A percentile compares a stretch with the other conserved stretches of the same genome.
These are phyloP conservation scores for Pristionchus arcanus DNA, from an alignment of 2,888 invertebrate genomes.

Conservation along the genomic window DNA sequence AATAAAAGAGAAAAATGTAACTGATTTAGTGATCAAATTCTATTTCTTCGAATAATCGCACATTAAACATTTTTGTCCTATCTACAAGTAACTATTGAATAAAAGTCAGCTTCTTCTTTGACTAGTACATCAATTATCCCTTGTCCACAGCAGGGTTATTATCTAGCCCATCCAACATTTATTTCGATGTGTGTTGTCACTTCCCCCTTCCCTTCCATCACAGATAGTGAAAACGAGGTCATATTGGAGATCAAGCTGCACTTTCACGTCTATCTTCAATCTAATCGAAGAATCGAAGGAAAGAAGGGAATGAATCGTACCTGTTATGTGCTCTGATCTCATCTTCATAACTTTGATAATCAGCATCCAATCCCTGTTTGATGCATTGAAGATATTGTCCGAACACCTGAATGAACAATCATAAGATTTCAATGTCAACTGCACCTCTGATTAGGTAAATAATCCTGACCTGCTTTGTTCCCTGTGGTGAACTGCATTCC, in stretches of 20 bases:
- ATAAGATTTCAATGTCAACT: neutral
- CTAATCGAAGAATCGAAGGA: neutral
- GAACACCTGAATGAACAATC: conserved; percentile 59
- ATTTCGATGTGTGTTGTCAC: neutral
- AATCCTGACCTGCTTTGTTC: conserved; percentile 60
- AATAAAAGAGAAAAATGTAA: too few relatives aligned
- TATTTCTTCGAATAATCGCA: too few relatives aligned
- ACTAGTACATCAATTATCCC: neutral
- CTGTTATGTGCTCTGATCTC: conserved; percentile 75
- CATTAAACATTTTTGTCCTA: neutral
- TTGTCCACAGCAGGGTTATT: neutral
- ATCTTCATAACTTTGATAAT: conserved; percentile 75
- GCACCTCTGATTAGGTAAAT: neutral
- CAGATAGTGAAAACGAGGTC: conserved; percentile 43
- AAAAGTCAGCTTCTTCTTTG: neutral
- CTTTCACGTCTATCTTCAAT: neutral
- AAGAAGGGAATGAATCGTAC: conserved; percentile 56
- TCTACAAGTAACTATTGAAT: neutral
- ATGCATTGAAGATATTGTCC: conserved; percentile 76
- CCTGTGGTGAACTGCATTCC: conserved; percentile 67
- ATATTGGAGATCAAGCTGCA: neutral
- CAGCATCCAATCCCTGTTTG: conserved; percentile 74
- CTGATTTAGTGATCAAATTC: too few relatives aligned
- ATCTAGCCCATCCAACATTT: neutral
- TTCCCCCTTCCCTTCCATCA: neutral